These are phyloP conservation scores for Dicentrarchus labrax DNA, from an alignment of 2,113 vertebrate species.

Conservation along the genomic window DNA sequence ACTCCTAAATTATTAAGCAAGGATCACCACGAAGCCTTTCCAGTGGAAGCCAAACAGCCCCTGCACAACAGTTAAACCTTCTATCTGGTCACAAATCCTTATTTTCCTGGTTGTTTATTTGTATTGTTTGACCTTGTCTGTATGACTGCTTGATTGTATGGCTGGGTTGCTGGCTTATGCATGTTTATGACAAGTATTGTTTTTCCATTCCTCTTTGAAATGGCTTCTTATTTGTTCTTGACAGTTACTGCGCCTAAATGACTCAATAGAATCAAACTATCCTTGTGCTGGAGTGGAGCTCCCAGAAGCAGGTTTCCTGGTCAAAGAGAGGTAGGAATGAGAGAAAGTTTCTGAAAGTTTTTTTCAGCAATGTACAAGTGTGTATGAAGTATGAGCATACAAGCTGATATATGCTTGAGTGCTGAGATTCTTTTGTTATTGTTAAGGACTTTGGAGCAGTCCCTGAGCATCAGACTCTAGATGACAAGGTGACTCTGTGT, in stretches of 20 bases:
- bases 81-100: background rate
- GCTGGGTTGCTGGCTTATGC: background rate
- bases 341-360: background rate
- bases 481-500: constrained; percentile 10
- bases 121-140: background rate
- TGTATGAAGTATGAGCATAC: background rate
- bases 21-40: background rate
- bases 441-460: constrained; percentile 16
- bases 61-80: background rate
- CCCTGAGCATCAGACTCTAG: background rate
- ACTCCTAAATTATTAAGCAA: background rate
- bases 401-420: background rate
- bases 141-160: background rate
- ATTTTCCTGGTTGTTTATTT: background rate
- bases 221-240: background rate
- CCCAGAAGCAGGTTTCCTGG: background rate
- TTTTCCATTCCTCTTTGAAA: constrained; percentile 5
- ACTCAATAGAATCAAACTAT: background rate
- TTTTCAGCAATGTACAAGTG: background rate
- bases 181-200: background rate
- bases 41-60: background rate
- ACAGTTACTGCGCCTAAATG: background rate
- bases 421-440: constrained; percentile 10
- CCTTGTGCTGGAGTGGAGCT: background rate
- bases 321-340: background rate